These are phyloP conservation scores for Chymomyza costata DNA, from an alignment of 1,140 invertebrate genomes.

Conservation along the genomic window DNA sequence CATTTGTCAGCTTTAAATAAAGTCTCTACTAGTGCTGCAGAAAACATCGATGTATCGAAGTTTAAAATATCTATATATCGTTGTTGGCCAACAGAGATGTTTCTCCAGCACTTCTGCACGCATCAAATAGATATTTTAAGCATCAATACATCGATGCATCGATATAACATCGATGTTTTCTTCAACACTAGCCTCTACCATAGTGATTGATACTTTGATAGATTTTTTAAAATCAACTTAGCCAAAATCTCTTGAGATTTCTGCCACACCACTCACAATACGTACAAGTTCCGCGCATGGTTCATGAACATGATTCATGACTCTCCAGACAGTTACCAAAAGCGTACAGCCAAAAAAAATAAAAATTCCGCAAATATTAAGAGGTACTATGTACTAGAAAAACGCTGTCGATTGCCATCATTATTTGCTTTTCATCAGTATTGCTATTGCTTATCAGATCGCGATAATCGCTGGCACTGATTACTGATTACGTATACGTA, in stretches of 20 bases:
- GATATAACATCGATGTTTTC: too few relatives aligned
- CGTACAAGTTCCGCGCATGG: conserved; percentile 15
- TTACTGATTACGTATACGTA: conserved; percentile 41
- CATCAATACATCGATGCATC: too few relatives aligned
- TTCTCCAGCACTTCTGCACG: too few relatives aligned
- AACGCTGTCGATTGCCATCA: conserved; percentile 31
- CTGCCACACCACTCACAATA: conserved; percentile 19
- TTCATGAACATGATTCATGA: background rate
- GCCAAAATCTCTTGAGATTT: conserved; percentile 1
- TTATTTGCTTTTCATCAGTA: conserved; percentile 53
- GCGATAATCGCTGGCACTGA: conserved; percentile 35
- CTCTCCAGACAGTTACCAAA: background rate
- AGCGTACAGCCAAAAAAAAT: background rate
- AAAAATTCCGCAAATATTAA: background rate
- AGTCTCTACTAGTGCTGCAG: too few relatives aligned
- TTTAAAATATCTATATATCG: too few relatives aligned
- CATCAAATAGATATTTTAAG: too few relatives aligned
- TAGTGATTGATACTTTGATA: too few relatives aligned
- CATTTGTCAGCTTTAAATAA: too few relatives aligned
- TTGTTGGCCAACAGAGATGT: too few relatives aligned
- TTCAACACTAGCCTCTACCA: too few relatives aligned
- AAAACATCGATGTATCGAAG: too few relatives aligned
- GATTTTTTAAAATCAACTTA: conserved; percentile 1
- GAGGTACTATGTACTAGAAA: background rate
- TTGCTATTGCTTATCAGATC: conserved; percentile 49